Percentiles rank a stretch among this genome's conserved stretches.
These are phyloP conservation scores for Epizoanthus rinbou DNA, from an alignment of 92 coral and sea anemone species.

Conservation along the genomic window DNA sequence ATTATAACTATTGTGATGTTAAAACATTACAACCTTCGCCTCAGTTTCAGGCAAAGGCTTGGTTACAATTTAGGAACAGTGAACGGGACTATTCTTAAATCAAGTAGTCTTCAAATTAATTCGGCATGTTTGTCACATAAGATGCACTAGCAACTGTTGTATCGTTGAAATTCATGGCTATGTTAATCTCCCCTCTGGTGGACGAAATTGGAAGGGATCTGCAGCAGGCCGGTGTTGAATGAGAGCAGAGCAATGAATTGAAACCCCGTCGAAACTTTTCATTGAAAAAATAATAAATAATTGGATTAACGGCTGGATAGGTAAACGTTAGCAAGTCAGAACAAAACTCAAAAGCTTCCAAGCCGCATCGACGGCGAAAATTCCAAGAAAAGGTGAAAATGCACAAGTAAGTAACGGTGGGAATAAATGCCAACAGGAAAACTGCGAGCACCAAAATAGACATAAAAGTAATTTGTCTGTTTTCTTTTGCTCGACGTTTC, in stretches of 20 bases:
- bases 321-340: constrained; percentile 34
- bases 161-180: background rate
- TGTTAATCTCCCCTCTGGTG: constrained; percentile 8
- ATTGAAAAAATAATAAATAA: constrained; percentile 24
- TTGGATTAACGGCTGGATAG: constrained; percentile 36
- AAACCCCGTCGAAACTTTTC: constrained; percentile 37
- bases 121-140: background rate
- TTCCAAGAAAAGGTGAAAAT: constrained; percentile 35
- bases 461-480: constrained; percentile 38
- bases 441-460: constrained; percentile 17
- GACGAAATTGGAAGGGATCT: constrained; percentile 27
- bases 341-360: constrained; percentile 20
- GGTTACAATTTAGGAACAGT: too few relatives aligned
- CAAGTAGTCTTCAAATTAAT: too few relatives aligned
- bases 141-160: background rate
- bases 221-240: background rate
- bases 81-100: too few relatives aligned
- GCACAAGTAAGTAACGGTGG: constrained; percentile 6
- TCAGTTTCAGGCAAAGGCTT: too few relatives aligned
- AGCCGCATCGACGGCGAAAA: background rate
- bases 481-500: constrained; percentile 32
- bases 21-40: too few relatives aligned
- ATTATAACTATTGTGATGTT: too few relatives aligned
- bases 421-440: constrained; percentile 22
- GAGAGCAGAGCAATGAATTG: background rate